phyloP scores from a whole-genome alignment of 2,797 vertebrate species.

The Xyrichtys novacula region DNA sequence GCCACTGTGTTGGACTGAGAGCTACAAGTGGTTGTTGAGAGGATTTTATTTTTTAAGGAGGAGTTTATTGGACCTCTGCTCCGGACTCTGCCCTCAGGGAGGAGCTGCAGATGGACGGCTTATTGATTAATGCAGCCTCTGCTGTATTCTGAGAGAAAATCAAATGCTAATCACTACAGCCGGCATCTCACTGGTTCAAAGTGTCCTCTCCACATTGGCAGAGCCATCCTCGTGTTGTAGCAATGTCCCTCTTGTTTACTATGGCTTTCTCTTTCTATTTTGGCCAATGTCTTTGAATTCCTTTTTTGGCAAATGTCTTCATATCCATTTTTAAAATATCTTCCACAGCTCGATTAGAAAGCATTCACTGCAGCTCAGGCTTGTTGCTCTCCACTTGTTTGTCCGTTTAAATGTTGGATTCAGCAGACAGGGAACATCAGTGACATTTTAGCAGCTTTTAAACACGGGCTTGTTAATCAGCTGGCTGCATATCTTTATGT shows the following conservation, averaged over 20 bases:
- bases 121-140: slow-evolving; percentile 44
- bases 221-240: slow-evolving; percentile 19
- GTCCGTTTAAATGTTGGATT: neutral
- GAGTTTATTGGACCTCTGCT: slow-evolving; percentile 33
- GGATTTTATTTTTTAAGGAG: slow-evolving; percentile 17
- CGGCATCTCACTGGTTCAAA: slow-evolving; percentile 17
- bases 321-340: neutral
- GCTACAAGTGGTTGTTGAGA: slow-evolving; percentile 42
- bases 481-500: slow-evolving; percentile 29
- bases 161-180: slow-evolving; percentile 46
- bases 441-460: slow-evolving; percentile 57
- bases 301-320: slow-evolving; percentile 27
- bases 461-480: slow-evolving; percentile 51
- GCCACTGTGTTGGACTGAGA: slow-evolving; percentile 12
- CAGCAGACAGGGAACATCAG: slow-evolving; percentile 25
- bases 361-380: slow-evolving; percentile 23
- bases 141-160: slow-evolving; percentile 54
- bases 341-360: slow-evolving; percentile 27
- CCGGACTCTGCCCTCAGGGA: slow-evolving; percentile 12
- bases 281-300: slow-evolving; percentile 18
- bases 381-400: slow-evolving; percentile 38
- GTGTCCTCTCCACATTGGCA: slow-evolving; percentile 31
- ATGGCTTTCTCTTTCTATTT: neutral
- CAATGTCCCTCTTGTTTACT: slow-evolving; percentile 48
- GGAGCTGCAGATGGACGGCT: slow-evolving; percentile 50